phyloP scores from a whole-genome alignment of 2,113 vertebrate genomes.

The Columba livia region DNA sequence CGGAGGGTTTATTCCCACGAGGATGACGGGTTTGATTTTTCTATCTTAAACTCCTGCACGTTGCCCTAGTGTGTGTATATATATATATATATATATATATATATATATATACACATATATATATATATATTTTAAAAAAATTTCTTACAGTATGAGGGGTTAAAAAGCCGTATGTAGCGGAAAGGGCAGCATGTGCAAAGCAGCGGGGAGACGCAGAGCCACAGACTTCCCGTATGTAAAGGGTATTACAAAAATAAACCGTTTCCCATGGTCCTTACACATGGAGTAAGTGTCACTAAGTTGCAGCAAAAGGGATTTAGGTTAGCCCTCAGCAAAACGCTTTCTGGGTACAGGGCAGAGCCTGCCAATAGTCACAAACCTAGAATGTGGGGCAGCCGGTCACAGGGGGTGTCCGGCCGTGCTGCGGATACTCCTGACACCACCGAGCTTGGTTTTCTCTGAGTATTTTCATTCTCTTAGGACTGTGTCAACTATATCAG shows the following conservation, averaged over 20 bases:
- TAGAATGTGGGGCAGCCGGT: background rate
- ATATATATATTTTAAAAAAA: background rate
- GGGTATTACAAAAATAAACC: background rate
- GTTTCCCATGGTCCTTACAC: rapidly evolving
- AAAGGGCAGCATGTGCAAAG: rapidly evolving
- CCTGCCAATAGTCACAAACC: background rate
- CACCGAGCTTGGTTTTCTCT: background rate
- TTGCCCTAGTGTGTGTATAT: background rate
- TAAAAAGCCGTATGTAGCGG: rapidly evolving
- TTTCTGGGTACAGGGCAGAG: background rate
- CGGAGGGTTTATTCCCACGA: background rate
- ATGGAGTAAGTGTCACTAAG: background rate
- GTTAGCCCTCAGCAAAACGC: background rate
- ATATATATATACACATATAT: background rate
- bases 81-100: no score
- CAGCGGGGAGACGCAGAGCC: background rate
- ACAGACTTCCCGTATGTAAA: rapidly evolving
- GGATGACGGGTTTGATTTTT: rapidly evolving
- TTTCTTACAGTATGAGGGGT: background rate
- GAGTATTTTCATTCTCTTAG: background rate
- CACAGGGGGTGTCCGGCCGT: rapidly evolving
- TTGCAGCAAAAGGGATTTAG: background rate
- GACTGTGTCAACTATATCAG: background rate
- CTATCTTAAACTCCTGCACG: background rate
- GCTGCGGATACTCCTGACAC: background rate